Evolutionary conservation across 2,888 invertebrate genomes (phyloP).

Genomic region (Ectobius pallidus): DNA sequence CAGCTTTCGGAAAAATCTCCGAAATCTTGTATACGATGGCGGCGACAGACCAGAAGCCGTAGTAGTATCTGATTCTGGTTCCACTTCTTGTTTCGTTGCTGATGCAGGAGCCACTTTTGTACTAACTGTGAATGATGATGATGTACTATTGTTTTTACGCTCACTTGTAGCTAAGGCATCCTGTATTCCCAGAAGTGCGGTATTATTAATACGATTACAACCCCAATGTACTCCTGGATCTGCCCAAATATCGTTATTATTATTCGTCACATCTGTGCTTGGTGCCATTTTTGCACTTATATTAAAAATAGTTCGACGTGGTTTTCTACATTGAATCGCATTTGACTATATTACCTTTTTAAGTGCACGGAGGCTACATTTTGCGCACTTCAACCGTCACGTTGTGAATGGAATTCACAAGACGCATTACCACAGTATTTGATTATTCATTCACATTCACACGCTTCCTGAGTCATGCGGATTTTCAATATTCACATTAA

Average conservation of each 20-base stretch:
- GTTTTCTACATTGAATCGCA: too few relatives aligned
- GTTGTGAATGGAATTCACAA: too few relatives aligned
- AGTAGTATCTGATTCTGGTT: constrained; percentile 11
- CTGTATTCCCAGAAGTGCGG: background rate
- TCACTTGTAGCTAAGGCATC: background rate
- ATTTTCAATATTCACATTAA: too few relatives aligned
- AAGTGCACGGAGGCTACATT: too few relatives aligned
- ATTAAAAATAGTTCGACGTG: too few relatives aligned
- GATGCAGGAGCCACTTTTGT: constrained; percentile 14
- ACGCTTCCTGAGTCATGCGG: too few relatives aligned
- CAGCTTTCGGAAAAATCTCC: constrained; percentile 42
- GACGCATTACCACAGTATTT: too few relatives aligned
- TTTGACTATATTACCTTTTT: too few relatives aligned
- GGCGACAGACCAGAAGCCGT: background rate
- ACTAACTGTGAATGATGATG: background rate
- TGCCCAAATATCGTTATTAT: constrained; percentile 13
- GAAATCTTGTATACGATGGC: constrained; percentile 32
- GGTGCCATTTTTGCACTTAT: constrained; percentile 15
- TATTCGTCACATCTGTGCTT: constrained; percentile 16
- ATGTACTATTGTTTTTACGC: background rate
- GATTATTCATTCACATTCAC: too few relatives aligned
- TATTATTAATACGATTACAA: background rate
- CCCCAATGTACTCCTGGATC: constrained; percentile 19
- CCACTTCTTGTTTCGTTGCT: background rate
- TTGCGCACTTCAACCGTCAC: too few relatives aligned